Percentiles rank a stretch among this genome's conserved stretches.
Conservation (phyloP, 2,888 invertebrate genomes). For the Carabus problematicus region DNA sequence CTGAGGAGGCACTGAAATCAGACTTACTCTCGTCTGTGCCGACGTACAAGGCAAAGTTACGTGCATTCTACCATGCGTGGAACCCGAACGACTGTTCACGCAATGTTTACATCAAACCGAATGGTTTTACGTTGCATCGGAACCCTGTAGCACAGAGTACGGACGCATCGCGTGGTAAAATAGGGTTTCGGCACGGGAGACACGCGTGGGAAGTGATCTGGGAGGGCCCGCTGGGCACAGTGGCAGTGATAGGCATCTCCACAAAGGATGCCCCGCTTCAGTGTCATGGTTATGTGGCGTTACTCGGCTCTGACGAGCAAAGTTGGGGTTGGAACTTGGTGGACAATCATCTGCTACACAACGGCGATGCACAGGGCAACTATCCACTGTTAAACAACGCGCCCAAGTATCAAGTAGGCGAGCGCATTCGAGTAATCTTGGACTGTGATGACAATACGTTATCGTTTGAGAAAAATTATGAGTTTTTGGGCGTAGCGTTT, state of each 20-base stretch:
- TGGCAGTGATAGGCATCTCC: conserved; percentile 95
- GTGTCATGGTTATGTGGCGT: conserved; percentile 93
- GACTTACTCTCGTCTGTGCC: conserved; percentile 87
- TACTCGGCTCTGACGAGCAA: conserved; percentile 94
- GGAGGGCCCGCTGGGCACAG: conserved; percentile 98
- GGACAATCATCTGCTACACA: conserved; percentile 95
- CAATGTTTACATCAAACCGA: conserved; percentile 95
- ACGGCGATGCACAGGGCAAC: conserved; percentile 93
- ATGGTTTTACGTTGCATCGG: conserved; percentile 96
- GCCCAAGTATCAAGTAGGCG: conserved; percentile 98
- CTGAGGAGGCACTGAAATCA: conserved; percentile 88
- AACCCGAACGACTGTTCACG: conserved; percentile 96
- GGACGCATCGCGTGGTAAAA: conserved; percentile 90
- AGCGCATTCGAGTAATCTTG: conserved; percentile 94
- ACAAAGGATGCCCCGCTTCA: conserved; percentile 93
- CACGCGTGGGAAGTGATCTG: conserved; percentile 99
- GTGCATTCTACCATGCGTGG: conserved; percentile 96
- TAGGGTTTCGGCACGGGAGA: conserved; percentile 88
- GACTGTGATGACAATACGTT: conserved; percentile 97
- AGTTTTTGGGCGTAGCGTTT: conserved; percentile 98
- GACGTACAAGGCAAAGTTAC: conserved; percentile 91
- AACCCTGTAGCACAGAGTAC: conserved; percentile 99
- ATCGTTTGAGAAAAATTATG: conserved; percentile 97
- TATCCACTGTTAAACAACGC: conserved; percentile 95
- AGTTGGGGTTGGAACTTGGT: conserved; percentile 99